These are phyloP conservation scores for Pachyrhynchus sulphureomaculatus DNA, from an alignment of 1,140 invertebrate genomes.

Conservation along the genomic window DNA sequence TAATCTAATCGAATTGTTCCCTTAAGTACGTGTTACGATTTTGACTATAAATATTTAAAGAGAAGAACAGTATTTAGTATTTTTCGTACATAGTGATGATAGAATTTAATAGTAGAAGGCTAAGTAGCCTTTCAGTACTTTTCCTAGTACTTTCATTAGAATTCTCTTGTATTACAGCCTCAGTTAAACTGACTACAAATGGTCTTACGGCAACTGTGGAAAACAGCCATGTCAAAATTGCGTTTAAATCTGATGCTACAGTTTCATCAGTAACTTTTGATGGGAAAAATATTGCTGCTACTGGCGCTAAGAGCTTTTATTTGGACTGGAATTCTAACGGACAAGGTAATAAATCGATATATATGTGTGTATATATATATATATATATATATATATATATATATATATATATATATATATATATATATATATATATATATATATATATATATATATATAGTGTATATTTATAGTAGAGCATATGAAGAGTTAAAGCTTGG, in stretches of 20 bases:
- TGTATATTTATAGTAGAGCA: too few relatives aligned
- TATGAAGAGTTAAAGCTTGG: too few relatives aligned
- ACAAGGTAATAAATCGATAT: constrained; percentile 14
- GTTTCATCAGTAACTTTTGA: constrained; percentile 4
- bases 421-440: too few relatives aligned
- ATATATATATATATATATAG: too few relatives aligned
- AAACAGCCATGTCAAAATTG: neutral
- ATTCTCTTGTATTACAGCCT: neutral
- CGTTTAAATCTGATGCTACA: constrained; percentile 8
- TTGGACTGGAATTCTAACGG: constrained; percentile 15
- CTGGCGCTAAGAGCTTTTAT: constrained; percentile 7
- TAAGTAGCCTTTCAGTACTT: neutral
- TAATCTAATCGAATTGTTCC: too few relatives aligned
- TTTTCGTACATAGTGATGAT: too few relatives aligned
- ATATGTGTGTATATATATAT: too few relatives aligned
- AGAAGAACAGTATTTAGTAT: too few relatives aligned
- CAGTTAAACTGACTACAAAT: neutral
- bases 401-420: too few relatives aligned
- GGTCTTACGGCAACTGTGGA: neutral
- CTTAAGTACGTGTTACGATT: too few relatives aligned
- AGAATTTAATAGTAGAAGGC: neutral
- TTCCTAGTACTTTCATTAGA: neutral
- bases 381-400: too few relatives aligned
- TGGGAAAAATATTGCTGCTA: constrained; percentile 9
- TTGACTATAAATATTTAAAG: too few relatives aligned